Evolutionary conservation across 1,140 invertebrate species (phyloP).

Genomic region (Ceratitis capitata): DNA sequence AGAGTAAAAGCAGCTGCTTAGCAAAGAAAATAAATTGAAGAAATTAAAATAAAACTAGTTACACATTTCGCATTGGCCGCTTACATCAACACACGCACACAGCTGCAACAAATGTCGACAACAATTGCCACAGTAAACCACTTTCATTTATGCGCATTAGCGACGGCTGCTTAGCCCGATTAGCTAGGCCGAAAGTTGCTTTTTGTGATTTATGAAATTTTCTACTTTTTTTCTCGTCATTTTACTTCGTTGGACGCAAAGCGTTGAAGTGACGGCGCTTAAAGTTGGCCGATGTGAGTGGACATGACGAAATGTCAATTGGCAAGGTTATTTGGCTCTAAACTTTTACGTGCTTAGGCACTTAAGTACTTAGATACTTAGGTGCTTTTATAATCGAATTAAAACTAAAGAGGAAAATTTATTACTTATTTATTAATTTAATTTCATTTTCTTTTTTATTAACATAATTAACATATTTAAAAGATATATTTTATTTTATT

Average conservation of each 20-base stretch:
- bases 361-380: neutral
- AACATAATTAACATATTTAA: too few relatives aligned
- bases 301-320: neutral
- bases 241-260: neutral
- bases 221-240: too few relatives aligned
- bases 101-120: neutral
- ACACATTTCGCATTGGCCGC: neutral
- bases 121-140: conserved; percentile 13
- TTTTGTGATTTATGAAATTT: conserved; percentile 32
- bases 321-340: neutral
- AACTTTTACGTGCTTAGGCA: neutral
- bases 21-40: neutral
- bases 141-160: conserved; percentile 16
- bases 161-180: neutral
- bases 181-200: neutral
- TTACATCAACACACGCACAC: neutral
- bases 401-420: too few relatives aligned
- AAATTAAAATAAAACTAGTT: conserved; percentile 1
- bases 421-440: too few relatives aligned
- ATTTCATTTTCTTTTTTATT: too few relatives aligned
- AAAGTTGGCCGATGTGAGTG: neutral
- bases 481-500: too few relatives aligned
- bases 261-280: neutral
- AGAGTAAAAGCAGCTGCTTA: neutral
- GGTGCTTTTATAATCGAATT: too few relatives aligned